Evolutionary conservation across 2,797 vertebrate species (phyloP).

Genomic region (Alosa sapidissima): DNA sequence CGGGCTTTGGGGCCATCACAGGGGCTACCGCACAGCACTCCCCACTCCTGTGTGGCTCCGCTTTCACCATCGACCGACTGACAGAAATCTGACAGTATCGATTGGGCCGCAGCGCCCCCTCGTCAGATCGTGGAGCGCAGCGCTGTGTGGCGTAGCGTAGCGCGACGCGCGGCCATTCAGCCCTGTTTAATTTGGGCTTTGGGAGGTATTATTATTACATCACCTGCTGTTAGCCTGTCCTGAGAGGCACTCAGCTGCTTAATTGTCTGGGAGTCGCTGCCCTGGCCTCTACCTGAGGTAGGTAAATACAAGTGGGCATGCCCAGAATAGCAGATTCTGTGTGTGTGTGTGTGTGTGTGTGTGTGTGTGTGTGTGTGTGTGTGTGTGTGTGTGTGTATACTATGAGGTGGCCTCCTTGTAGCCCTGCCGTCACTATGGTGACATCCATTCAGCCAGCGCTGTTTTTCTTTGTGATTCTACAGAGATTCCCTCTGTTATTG

Average conservation of each 20-base stretch:
- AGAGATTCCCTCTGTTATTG: constrained; percentile 54
- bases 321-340: background rate
- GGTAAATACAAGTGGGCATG: constrained; percentile 1
- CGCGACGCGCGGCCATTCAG: constrained; percentile 48
- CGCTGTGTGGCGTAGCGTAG: constrained; percentile 63
- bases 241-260: constrained; percentile 17
- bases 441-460: constrained; percentile 35
- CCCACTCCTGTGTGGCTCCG: background rate
- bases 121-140: constrained; percentile 55
- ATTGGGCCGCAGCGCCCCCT: background rate
- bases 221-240: constrained; percentile 21
- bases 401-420: constrained; percentile 21
- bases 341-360: background rate
- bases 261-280: constrained; percentile 4
- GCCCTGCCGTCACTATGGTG: constrained; percentile 14
- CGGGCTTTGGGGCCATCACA: too few species aligned
- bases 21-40: background rate
- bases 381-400: background rate
- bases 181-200: constrained; percentile 21
- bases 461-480: constrained; percentile 50
- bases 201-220: constrained; percentile 14
- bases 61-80: background rate
- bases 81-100: constrained; percentile 14
- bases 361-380: constrained; percentile 3
- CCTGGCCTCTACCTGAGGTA: background rate